Evolutionary conservation across 1,140 invertebrate genomes (phyloP).

Genomic region (Popillia japonica): DNA sequence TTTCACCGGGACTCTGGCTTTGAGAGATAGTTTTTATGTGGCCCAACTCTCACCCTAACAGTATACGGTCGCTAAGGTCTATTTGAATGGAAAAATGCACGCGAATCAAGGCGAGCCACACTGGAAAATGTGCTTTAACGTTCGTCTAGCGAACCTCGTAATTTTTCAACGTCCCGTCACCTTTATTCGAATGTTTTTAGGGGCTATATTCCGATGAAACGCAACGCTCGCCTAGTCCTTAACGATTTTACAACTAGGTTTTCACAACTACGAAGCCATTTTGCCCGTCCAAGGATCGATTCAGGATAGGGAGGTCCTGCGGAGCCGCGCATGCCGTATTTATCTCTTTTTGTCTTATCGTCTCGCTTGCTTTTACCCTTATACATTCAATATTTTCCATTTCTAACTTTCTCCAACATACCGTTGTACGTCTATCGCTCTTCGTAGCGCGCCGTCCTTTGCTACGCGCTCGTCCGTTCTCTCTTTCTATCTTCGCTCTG

Average conservation of each 20-base stretch:
- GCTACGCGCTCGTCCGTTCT: background rate
- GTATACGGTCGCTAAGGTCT: slow-evolving; percentile 48
- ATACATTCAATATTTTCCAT: slow-evolving; percentile 36
- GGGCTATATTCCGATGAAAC: slow-evolving; percentile 51
- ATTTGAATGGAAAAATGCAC: slow-evolving; percentile 59
- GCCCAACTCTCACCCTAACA: slow-evolving; percentile 45
- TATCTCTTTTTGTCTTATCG: slow-evolving; percentile 60
- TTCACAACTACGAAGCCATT: slow-evolving; percentile 59
- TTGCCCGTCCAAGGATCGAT: slow-evolving; percentile 59
- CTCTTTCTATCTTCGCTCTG: slow-evolving; percentile 10
- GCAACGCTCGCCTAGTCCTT: slow-evolving; percentile 50
- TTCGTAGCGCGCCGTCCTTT: slow-evolving; percentile 26
- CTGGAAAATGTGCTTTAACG: slow-evolving; percentile 55
- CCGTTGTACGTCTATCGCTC: slow-evolving; percentile 37
- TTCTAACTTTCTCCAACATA: slow-evolving; percentile 38
- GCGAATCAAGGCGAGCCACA: slow-evolving; percentile 44
- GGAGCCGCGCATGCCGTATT: slow-evolving; percentile 59
- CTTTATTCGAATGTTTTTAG: slow-evolving; percentile 56
- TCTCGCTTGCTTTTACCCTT: slow-evolving; percentile 50
- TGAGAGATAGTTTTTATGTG: slow-evolving; percentile 61
- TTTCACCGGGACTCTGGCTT: slow-evolving; percentile 58
- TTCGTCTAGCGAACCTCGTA: slow-evolving; percentile 53
- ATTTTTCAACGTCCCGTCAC: slow-evolving; percentile 57
- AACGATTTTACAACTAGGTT: slow-evolving; percentile 58
- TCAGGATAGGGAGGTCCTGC: slow-evolving; percentile 57